Percentiles rank a stretch among this genome's conserved stretches.
Evolutionary conservation across 1,140 invertebrate genomes (phyloP).

Genomic region (Trichoplusia ni): DNA sequence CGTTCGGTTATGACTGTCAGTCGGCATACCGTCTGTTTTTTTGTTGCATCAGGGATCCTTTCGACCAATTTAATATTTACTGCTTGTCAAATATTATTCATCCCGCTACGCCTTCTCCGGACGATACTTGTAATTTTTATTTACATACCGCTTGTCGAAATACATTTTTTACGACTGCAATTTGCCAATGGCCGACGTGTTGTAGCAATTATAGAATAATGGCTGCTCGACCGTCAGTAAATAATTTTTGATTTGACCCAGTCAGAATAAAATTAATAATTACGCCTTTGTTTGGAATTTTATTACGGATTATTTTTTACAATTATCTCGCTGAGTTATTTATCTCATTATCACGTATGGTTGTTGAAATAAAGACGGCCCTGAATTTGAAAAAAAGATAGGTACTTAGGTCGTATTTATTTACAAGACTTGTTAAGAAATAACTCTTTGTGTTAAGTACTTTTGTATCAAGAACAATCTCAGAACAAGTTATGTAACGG

Average conservation of each 20-base stretch:
- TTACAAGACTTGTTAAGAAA: too few relatives aligned
- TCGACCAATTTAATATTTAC: constrained; percentile 66
- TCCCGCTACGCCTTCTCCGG: constrained; percentile 49
- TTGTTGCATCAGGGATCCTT: constrained; percentile 53
- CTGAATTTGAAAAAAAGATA: too few relatives aligned
- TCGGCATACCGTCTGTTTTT: constrained; percentile 49
- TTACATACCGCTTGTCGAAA: constrained; percentile 47
- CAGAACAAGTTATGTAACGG: too few relatives aligned
- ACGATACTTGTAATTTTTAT: constrained; percentile 54
- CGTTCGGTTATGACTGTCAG: constrained; percentile 53
- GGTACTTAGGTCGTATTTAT: too few relatives aligned
- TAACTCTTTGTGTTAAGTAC: too few relatives aligned
- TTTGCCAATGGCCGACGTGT: constrained; percentile 39
- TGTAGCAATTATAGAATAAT: constrained; percentile 40
- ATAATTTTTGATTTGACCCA: constrained; percentile 27
- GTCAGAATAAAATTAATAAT: constrained; percentile 16
- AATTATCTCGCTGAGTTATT: too few relatives aligned
- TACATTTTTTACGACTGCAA: constrained; percentile 55
- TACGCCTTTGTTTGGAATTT: not conserved
- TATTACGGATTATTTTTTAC: not conserved
- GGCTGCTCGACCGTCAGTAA: constrained; percentile 7
- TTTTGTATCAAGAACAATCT: too few relatives aligned
- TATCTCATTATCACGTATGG: too few relatives aligned
- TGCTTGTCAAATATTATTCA: constrained; percentile 64
- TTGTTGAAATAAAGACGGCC: too few relatives aligned